Percentiles rank a stretch among this genome's conserved stretches.
phyloP scores from a whole-genome alignment of 2,888 invertebrate genomes.

The Cistogaster globosa region DNA sequence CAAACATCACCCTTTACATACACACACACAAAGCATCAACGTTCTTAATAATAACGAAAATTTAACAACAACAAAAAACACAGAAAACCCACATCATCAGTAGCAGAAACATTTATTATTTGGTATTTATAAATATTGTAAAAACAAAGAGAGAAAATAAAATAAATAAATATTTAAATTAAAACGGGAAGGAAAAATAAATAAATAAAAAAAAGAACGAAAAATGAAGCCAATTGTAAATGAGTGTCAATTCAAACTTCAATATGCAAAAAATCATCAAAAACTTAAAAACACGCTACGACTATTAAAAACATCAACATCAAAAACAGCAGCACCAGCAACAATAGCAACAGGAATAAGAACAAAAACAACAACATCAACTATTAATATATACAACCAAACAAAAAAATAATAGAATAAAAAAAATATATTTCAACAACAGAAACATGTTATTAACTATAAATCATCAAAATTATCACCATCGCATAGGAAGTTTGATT shows the following conservation, averaged over 20 bases:
- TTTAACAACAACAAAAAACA: neutral
- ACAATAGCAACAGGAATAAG: neutral
- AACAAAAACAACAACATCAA: constrained; percentile 6
- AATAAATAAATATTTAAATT: constrained; percentile 38
- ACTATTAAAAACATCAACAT: constrained; percentile 65
- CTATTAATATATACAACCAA: constrained; percentile 20
- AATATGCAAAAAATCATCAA: constrained; percentile 64
- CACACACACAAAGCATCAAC: neutral
- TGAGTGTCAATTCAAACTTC: constrained; percentile 67
- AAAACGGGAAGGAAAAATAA: constrained; percentile 34
- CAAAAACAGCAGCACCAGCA: constrained; percentile 6
- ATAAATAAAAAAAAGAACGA: constrained; percentile 32
- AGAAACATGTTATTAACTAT: constrained; percentile 67
- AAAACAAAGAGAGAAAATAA: neutral
- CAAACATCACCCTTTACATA: constrained; percentile 1
- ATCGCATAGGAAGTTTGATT: constrained; percentile 69
- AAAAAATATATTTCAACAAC: constrained; percentile 9
- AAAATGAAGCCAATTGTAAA: constrained; percentile 71
- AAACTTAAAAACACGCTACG: constrained; percentile 59
- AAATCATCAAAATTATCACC: constrained; percentile 66
- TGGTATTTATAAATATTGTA: constrained; percentile 44
- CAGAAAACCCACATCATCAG: constrained; percentile 37
- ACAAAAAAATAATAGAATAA: neutral
- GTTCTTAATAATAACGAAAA: constrained; percentile 29
- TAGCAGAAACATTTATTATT: constrained; percentile 48